A percentile compares a stretch with the other conserved stretches of the same genome.
Evolutionary conservation across 2,797 vertebrate genomes (phyloP).

Genomic region (Bothrops alternatus): DNA sequence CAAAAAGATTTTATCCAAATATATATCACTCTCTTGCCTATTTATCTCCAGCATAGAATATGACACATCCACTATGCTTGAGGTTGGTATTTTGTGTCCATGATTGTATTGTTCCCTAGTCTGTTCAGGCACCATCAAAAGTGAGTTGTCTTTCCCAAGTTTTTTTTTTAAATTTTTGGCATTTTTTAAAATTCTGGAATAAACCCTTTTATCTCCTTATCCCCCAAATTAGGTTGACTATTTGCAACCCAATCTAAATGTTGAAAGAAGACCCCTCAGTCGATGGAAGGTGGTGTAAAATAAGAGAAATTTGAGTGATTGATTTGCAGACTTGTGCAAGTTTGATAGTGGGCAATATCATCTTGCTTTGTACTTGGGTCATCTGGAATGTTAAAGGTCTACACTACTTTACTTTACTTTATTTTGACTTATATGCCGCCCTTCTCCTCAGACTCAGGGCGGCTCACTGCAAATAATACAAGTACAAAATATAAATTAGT

Average conservation of each 20-base stretch:
- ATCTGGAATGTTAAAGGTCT: neutral
- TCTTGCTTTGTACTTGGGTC: neutral
- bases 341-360: neutral
- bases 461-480: too few relatives aligned
- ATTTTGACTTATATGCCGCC: too few relatives aligned
- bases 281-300: neutral
- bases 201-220: neutral
- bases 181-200: neutral
- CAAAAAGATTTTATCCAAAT: neutral
- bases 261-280: neutral
- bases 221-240: neutral
- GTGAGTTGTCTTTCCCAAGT: neutral
- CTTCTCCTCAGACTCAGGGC: too few relatives aligned
- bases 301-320: neutral
- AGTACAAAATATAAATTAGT: too few relatives aligned
- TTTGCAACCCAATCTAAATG: neutral
- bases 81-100: neutral
- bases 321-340: neutral
- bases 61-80: neutral
- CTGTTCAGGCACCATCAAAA: neutral
- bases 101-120: neutral
- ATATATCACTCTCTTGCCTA: neutral
- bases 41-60: neutral
- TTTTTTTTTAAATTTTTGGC: neutral
- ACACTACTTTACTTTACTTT: too few relatives aligned